Percentiles rank a stretch among this genome's conserved stretches.
Evolutionary conservation across 2,888 invertebrate species (phyloP).

Genomic region (Diogma glabrata): DNA sequence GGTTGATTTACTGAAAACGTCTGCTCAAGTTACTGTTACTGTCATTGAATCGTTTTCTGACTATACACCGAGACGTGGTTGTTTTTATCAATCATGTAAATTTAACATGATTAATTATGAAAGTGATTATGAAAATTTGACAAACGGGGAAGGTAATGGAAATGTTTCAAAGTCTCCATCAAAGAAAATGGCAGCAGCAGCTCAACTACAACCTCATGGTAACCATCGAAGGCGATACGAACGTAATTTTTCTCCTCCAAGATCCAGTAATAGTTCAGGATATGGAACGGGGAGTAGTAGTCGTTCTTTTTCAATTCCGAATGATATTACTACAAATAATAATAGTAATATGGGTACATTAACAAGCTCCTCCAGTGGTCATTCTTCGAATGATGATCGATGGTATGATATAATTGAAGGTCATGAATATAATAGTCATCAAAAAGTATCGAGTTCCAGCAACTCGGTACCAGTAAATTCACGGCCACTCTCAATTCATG

Average conservation of each 20-base stretch:
- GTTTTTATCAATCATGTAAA: slow-evolving; percentile 51
- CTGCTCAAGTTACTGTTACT: slow-evolving; percentile 72
- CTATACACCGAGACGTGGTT: slow-evolving; percentile 55
- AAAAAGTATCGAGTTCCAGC: slow-evolving; percentile 30
- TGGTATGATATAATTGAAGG: slow-evolving; percentile 48
- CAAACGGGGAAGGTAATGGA: slow-evolving; percentile 28
- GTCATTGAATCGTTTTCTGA: slow-evolving; percentile 62
- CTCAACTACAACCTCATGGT: slow-evolving; percentile 35
- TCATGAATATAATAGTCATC: slow-evolving; percentile 31
- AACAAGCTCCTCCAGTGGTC: slow-evolving; percentile 51
- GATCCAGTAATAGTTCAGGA: slow-evolving; percentile 71
- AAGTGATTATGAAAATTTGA: slow-evolving; percentile 56
- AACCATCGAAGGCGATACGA: slow-evolving; percentile 57
- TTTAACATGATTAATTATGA: slow-evolving; percentile 48
- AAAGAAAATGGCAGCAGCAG: slow-evolving; percentile 24
- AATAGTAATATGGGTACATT: slow-evolving; percentile 39
- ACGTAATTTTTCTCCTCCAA: slow-evolving; percentile 62
- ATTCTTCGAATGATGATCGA: slow-evolving; percentile 49
- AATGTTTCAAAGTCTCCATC: slow-evolving; percentile 21
- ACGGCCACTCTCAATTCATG: slow-evolving; percentile 20
- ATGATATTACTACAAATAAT: slow-evolving; percentile 18
- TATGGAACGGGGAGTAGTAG: slow-evolving; percentile 62
- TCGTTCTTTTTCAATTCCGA: slow-evolving; percentile 32
- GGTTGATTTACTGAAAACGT: slow-evolving; percentile 83
- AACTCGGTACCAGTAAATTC: slow-evolving; percentile 30